A percentile compares a stretch with the other conserved stretches of the same genome.
These are phyloP conservation scores for Bubo bubo DNA, from an alignment of 2,113 vertebrate species.

Conservation along the genomic window DNA sequence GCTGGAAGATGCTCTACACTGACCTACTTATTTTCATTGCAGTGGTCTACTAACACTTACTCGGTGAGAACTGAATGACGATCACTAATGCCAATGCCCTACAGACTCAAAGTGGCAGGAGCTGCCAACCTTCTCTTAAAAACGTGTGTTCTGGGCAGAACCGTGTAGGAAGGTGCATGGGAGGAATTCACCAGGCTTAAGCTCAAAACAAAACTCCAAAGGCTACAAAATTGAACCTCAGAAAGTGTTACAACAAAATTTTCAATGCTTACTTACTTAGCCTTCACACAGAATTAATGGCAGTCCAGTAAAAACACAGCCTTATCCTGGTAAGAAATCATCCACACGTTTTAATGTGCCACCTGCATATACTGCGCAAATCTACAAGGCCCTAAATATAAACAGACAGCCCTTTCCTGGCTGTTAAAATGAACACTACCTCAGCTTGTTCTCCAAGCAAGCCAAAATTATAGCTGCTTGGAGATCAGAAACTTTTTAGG, in stretches of 20 bases:
- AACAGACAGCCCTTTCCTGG: constrained; percentile 72
- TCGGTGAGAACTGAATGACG: background rate
- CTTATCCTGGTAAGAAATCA: constrained; percentile 37
- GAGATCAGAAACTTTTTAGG: constrained; percentile 37
- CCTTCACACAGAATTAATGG: background rate
- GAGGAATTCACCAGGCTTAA: background rate
- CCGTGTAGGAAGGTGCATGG: background rate
- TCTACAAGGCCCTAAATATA: constrained; percentile 55
- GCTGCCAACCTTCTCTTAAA: background rate
- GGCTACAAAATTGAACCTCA: background rate
- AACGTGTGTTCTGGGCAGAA: background rate
- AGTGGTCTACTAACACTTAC: background rate
- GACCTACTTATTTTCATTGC: background rate
- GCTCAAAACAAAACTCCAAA: background rate
- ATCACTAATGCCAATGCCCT: background rate
- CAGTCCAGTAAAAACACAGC: constrained; percentile 58
- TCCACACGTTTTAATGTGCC: constrained; percentile 51
- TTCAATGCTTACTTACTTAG: background rate
- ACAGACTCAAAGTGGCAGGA: background rate
- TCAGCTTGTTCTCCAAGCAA: constrained; percentile 67
- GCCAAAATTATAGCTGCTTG: constrained; percentile 51
- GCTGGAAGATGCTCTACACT: background rate
- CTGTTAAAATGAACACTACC: constrained; percentile 67
- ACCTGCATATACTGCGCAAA: constrained; percentile 59
- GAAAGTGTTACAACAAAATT: background rate